Evolutionary conservation across 2,113 vertebrate genomes (phyloP), one percentile per base, ranked within the genome.

Genomic region (Ardeotis arabs): DNA sequence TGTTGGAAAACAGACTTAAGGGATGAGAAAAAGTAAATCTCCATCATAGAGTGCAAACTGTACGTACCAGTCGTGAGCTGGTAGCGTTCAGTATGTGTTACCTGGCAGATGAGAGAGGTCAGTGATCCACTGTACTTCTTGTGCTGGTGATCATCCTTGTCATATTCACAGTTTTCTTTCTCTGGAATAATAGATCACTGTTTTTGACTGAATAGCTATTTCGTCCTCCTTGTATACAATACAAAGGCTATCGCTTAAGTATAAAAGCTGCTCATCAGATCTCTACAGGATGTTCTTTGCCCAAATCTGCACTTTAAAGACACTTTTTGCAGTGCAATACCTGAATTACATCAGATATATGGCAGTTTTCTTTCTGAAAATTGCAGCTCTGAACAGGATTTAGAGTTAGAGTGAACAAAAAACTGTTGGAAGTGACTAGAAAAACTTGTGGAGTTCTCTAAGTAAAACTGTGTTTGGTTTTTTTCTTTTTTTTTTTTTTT

Each of bases 201-300:
- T 33, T 91, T 96, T 94, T 85, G 9, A 17, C 67, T 91, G 74
- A 91, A 70, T 66, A 91, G 94, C 60, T 72, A 50, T 94, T 95
- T 95, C 68, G 52, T 91, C 5, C 76, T 89, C 68, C 84, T 92
- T 91, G 63, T 95, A 4, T 25, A 72, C 84, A 75, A 49, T 29
- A 93, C 87, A 94, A 97, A 95, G 87, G 81, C 70, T 60, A 75
- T 52, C 0, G 0, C 75, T 63, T 85, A 86, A 86, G 9, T 86
- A 78, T 56, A 95, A 97, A 97, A 93, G 82, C 95, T 93, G 70
- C 91, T 91, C 93, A 89, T 94, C 89, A 85, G 74, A 80, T 84
- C 87, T 84, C 83, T 89, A 75, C 75, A 90, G 83, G 75, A 64
- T 49, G 27, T 91, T 91, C 86, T 82, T 90, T 72, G 87, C 75